Base-by-base conservation (phyloP, 2,888 invertebrate species). In the Drosophila stalkeri region DNA sequence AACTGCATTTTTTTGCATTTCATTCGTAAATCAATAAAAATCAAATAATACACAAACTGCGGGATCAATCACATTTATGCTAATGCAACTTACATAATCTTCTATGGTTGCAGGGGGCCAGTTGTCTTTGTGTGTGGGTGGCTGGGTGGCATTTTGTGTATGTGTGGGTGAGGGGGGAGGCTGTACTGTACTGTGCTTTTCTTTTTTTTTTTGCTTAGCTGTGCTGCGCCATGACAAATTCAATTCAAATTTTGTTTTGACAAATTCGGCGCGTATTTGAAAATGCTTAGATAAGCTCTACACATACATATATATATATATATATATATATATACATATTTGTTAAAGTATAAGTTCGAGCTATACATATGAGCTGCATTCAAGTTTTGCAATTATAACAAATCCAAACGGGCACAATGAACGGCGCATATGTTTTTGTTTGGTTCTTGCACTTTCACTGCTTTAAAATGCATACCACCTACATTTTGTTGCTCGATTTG, bases 41-140 rank as follows among this genome's bases (percentile, higher is more conserved):
- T 86, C 85, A 88, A 86, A 86, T 86, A 90, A 86, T 86, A 78
- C 89, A 56, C 80, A 72, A 79, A 79, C 75, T 75, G 79, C 74
- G 76, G 77, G 86, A 87, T 87, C 86, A 87, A 87, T 87, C 89
- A 89, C 86, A 87, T 87, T 87, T 87, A 87, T 87, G 86, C 77
- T 80, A 87, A 87, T 87, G 65, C 70, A 65, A 89, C 89, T 87
- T 87, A 87, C 86, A 87, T 87, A 87, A 87, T 87, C 67, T 49
- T 18, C 56, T 47, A 14, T 75, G 64, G 43, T 52, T 2, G 2
- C 3, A 4, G 33, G 37, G 31, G 63, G 49, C 35, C 52, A 35
- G 39, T 44, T 54, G 54, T 11, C n/a, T 31, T 18, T 41, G 9
- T 41, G 41, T 55, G 55, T 55, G 55, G 63, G 33, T 20, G 62